Percentiles rank a stretch among this genome's conserved stretches.
These are phyloP conservation scores for Lepidochrysops patricia DNA, from an alignment of 2,888 invertebrate species.

Conservation along the genomic window DNA sequence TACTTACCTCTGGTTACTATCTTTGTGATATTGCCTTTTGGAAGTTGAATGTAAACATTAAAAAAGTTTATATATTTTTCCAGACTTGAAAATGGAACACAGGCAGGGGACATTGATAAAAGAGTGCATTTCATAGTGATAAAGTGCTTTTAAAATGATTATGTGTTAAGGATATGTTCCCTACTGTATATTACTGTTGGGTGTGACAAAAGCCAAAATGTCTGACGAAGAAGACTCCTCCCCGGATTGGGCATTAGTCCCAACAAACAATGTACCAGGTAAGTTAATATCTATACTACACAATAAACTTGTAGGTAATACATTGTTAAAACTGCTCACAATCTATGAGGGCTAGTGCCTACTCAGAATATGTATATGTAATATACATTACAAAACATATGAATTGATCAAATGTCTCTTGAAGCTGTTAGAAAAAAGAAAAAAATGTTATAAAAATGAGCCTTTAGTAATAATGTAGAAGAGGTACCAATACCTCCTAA, in stretches of 20 bases:
- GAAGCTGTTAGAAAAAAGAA: too few species aligned
- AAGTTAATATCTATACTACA: conserved; percentile 27
- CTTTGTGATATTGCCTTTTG: not conserved
- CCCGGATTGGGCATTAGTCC: conserved; percentile 56
- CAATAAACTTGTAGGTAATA: too few species aligned
- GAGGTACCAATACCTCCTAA: too few species aligned
- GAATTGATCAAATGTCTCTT: too few species aligned
- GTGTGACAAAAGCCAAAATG: conserved; percentile 39
- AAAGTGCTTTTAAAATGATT: conserved; percentile 29
- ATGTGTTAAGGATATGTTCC: conserved; percentile 36
- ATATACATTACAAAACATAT: too few species aligned
- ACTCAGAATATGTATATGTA: too few species aligned
- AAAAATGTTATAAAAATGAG: too few species aligned
- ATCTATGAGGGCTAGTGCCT: too few species aligned
- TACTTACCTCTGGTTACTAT: not conserved
- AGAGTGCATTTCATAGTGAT: conserved; percentile 39
- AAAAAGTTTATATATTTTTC: conserved; percentile 23
- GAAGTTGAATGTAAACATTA: not conserved
- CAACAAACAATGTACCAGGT: conserved; percentile 65
- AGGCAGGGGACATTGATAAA: conserved; percentile 31
- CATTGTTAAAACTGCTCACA: too few species aligned
- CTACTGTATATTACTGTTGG: conserved; percentile 29
- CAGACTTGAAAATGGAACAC: conserved; percentile 37
- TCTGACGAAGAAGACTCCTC: conserved; percentile 69
- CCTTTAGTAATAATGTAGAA: too few species aligned